Base-by-base conservation (phyloP, 1,140 invertebrate species). In the Eueides isabella region DNA sequence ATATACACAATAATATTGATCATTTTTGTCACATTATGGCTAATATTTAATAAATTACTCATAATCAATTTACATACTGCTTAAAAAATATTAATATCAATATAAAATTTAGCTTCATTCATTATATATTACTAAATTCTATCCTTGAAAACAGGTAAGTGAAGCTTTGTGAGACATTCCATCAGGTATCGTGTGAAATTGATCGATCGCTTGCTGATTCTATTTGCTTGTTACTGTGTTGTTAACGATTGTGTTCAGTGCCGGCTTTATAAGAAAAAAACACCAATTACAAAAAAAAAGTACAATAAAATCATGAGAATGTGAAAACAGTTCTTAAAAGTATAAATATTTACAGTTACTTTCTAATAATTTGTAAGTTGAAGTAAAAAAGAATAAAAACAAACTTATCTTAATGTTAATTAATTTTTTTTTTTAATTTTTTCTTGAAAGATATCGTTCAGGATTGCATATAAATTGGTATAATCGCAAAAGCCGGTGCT, bases 81-180 rank as follows among this genome's bases (percentile, higher is more conserved):
- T 55, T 55, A 23, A 55, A 55, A 55, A 19, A 19, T 44, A 19
- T 7, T 9, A 44, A 12, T 26, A 26, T 11, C 0, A 55, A 19
- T 19, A 48, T 11, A 26, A 55, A 55, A 0, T 23, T 55, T 19
- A 33, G 14, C 31, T 66, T 14, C 29, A 61, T 64, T 31, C n/a
- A 31, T 55, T 14, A 30, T 44, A 48, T 23, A 31, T 55, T 23
- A 12, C 26, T 61, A 28, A 69, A 65, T 33, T 71, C 33, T 48
- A 41, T 48, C 29, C 11, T 12, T 16, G 14, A 67, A 55, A 67
- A 41, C 72, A 63, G 72, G 66, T 74, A 74, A 74, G 72, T 74
- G 9, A 44, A 35, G 65, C 65, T 73, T 73, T n/a, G 30, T 35
- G 48, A 67, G 55, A 48, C 44, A 69, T 69, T 68, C 16, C 66